Evolutionary conservation across 1,140 invertebrate species (phyloP), one percentile per base, ranked within the genome.

Genomic region (Bilobella aurantiaca): DNA sequence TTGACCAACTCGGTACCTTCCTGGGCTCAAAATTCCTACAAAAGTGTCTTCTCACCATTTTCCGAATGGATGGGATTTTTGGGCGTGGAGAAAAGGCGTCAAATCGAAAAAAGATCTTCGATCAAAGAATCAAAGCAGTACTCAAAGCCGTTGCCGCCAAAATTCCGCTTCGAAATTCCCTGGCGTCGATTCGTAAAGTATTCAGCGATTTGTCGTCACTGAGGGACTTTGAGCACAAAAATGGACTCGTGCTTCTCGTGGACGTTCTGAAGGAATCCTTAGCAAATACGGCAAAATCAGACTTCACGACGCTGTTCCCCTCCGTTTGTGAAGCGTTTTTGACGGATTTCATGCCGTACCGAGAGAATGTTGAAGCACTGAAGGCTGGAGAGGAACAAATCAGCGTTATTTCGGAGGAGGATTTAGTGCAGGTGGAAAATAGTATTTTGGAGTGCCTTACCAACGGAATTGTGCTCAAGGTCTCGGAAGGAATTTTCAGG

Each of bases 401-500:
- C n/a, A 16, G 18, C 18, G 67, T 76, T 3, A 79, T 82, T 3
- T 72, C 69, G 60, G 32, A 72, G 8, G 67, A 76, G 2, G 74
- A 77, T 28, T 73, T 83, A 0, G 67, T 75, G n/a, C 47, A 70
- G 1, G 78, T 87, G 0, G 93, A 97, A 79, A 80, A 82, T 18
- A 79, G 83, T 74, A 82, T 91, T 0, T 82, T 91, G 0, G 84
- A 87, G 61, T 83, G 89, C 0, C 76, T 95, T 25, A 84, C 88
- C 2, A 79, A 82, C 37, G 71, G 71, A 53, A 81, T 94, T 62
- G 85, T 94, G 25, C 77, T 96, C 3, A 94, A 94, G 76, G 76
- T 96, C 21, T 93, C 90, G 14, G 93, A 96, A 76, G 83, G 84
- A 0, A 85, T 84, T 23, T 96, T 96, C 75, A 83, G 88, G 69